Evolutionary conservation across 2,113 vertebrate genomes (phyloP).

Genomic region (Melierax canorus): DNA sequence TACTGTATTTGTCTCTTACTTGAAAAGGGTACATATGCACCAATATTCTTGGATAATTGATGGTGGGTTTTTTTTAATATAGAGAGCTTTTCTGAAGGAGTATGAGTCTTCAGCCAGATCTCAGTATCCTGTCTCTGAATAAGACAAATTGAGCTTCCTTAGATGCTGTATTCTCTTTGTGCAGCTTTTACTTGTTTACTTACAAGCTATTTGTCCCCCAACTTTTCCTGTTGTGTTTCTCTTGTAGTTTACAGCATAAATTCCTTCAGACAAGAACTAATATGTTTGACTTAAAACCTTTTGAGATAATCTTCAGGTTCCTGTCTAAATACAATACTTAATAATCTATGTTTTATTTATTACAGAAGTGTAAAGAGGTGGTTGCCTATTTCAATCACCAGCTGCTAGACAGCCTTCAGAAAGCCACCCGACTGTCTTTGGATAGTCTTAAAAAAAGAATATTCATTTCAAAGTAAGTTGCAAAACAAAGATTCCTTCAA

Average conservation of each 20-base stretch:
- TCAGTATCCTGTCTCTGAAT: neutral
- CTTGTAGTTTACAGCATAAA: neutral
- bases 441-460: slow-evolving; percentile 79
- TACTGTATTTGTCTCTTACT: neutral
- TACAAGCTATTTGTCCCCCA: neutral
- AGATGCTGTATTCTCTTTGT: neutral
- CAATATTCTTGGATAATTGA: neutral
- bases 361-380: slow-evolving; percentile 80
- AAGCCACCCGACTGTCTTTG: slow-evolving; percentile 77
- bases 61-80: neutral
- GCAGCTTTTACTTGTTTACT: neutral
- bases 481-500: neutral
- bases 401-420: slow-evolving; percentile 78
- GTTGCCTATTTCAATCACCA: slow-evolving; percentile 76
- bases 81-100: neutral
- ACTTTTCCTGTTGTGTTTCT: neutral
- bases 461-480: slow-evolving; percentile 71
- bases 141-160: neutral
- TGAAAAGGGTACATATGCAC: neutral
- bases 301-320: neutral
- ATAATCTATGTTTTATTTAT: neutral
- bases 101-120: neutral
- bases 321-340: neutral
- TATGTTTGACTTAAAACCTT: neutral
- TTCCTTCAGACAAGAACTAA: neutral